These are phyloP conservation scores for Periparus ater DNA, from an alignment of 2,797 vertebrate species.

Conservation along the genomic window DNA sequence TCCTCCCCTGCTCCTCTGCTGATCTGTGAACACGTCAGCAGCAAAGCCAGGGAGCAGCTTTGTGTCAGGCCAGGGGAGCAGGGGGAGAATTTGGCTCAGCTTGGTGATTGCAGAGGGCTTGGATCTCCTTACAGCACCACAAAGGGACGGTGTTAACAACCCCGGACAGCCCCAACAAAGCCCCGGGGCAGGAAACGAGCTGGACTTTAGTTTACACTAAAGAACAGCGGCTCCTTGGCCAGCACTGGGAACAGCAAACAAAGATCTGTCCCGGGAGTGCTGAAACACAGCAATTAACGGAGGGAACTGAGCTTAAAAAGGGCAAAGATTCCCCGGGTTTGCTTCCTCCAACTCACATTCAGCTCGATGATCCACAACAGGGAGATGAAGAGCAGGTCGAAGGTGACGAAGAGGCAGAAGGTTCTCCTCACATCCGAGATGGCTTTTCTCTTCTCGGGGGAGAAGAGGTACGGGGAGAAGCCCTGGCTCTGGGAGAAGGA, in stretches of 20 bases:
- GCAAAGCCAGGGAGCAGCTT: background rate
- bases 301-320: background rate
- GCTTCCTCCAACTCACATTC: constrained; percentile 81
- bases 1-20: background rate
- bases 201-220: background rate
- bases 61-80: background rate
- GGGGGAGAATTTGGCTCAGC: background rate
- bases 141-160: background rate
- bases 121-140: background rate
- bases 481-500: constrained; percentile 84
- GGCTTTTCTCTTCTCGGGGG: constrained; percentile 73
- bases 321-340: background rate
- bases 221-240: background rate
- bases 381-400: constrained; percentile 94
- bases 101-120: background rate
- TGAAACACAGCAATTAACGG: background rate
- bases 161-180: background rate
- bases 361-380: constrained; percentile 97
- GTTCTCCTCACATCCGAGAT: constrained; percentile 95
- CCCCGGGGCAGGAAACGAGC: background rate
- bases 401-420: constrained; percentile 98
- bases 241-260: constrained; percentile 43
- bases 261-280: background rate
- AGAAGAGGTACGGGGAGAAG: constrained; percentile 73
- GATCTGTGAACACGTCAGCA: background rate